Evolutionary conservation across 35 echinoderm and acorn worm genomes (phyloP), one percentile per base, ranked within the genome.

Genomic region (Heliocidaris tuberculata): DNA sequence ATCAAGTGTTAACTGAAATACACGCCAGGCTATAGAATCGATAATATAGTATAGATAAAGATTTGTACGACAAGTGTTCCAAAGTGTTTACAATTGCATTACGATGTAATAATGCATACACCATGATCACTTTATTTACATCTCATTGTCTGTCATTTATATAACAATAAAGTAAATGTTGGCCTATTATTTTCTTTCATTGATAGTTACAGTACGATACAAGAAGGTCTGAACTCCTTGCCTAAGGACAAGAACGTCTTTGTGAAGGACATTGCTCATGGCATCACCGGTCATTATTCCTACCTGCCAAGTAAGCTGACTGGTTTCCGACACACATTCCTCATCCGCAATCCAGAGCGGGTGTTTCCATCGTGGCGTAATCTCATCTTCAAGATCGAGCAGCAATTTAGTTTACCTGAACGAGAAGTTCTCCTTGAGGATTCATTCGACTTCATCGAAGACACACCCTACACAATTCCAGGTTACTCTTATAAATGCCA

Each of bases 181-280:
- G 35, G 3, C 35, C 35, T 42, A 42, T 42, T 42, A 42, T 42
- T 42, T 42, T 42, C 35, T 42, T 42, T 42, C 35, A 42, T 42
- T 42, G 35, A 42, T 42, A 42, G 35, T 42, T 42, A 42, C 35
- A 42, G 35, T 42, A 42, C 35, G 35, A 42, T 42, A 42, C 35
- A 42, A 42, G 35, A 42, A 42, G 35, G 35, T 42, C 35, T 96
- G n/a, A 85, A 96, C 27, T 48, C 86, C 29, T 30, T 30, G 31
- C 88, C 48, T 24, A 24, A 85, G 2, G 91, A 96, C 32, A 95
- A 93, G 48, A 60, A 61, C 5, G 90, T 92, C 17, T 96, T 96
- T 52, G 48, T 96, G 32, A 96, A 96, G 52, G 96, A 96, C 94
- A 96, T 96, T 90, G 96, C 96, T 6, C 49, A 96, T 59, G 94